Conservation (phyloP, 1,140 invertebrate species). For the Drosophila burlai region DNA sequence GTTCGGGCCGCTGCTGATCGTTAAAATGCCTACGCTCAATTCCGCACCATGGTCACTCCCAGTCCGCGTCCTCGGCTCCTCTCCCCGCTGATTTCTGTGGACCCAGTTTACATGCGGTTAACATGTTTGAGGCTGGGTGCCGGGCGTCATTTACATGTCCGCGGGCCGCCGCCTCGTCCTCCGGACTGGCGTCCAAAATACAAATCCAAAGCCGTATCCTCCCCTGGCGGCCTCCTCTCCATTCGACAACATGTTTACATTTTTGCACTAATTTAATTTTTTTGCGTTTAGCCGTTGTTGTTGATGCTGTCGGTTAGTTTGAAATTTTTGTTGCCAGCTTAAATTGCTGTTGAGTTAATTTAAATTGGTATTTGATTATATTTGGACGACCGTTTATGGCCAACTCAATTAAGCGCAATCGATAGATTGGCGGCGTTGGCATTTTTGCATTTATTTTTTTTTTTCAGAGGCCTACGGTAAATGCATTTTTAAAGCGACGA, state of each 20-base stretch:
- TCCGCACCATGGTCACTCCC: slow-evolving; percentile 24
- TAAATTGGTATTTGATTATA: slow-evolving; percentile 84
- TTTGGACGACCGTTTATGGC: slow-evolving; percentile 78
- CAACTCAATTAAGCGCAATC: slow-evolving; percentile 81
- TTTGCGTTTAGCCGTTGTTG: slow-evolving; percentile 58
- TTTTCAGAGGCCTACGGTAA: slow-evolving; percentile 36
- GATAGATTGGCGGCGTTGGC: slow-evolving; percentile 64
- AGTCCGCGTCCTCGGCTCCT: neutral
- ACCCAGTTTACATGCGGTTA: slow-evolving; percentile 73
- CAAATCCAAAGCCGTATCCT: slow-evolving; percentile 7
- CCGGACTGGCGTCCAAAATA: slow-evolving; percentile 14
- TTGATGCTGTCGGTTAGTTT: slow-evolving; percentile 55
- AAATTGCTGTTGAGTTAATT: slow-evolving; percentile 83
- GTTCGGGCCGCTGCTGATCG: slow-evolving; percentile 42
- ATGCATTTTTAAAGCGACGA: slow-evolving; percentile 38
- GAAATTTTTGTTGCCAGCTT: slow-evolving; percentile 56
- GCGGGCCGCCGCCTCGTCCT: slow-evolving; percentile 56
- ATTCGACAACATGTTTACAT: slow-evolving; percentile 78
- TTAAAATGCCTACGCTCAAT: slow-evolving; percentile 61
- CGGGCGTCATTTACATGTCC: slow-evolving; percentile 81
- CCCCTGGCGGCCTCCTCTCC: slow-evolving; percentile 8
- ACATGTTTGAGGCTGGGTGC: slow-evolving; percentile 76
- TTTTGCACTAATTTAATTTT: slow-evolving; percentile 83
- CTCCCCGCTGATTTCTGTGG: slow-evolving; percentile 6
- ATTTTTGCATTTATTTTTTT: slow-evolving; percentile 63